phyloP scores from a whole-genome alignment of 2,888 invertebrate genomes.

The Drosophila prolongata region DNA sequence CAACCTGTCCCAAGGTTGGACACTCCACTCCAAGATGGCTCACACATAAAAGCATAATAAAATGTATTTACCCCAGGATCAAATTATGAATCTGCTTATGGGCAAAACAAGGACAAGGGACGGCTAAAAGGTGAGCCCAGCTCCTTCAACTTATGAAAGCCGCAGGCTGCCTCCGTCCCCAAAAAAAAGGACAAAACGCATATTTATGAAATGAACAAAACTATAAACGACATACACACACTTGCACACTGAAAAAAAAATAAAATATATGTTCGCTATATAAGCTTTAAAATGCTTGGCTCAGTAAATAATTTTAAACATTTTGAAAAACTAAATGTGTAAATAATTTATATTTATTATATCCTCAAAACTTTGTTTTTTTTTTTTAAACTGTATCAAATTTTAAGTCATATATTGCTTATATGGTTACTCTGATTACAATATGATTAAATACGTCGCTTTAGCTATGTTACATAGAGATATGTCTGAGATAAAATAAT shows the following conservation, averaged over 20 bases:
- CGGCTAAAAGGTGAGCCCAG: slow-evolving; percentile 73
- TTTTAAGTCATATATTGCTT: background rate
- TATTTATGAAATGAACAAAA: slow-evolving; percentile 78
- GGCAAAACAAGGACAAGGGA: slow-evolving; percentile 46
- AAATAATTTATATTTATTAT: no score
- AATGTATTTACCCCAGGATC: slow-evolving; percentile 82
- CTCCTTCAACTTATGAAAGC: slow-evolving; percentile 71
- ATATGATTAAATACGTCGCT: no score
- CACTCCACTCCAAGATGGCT: slow-evolving; percentile 67
- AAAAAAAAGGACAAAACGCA: slow-evolving; percentile 76
- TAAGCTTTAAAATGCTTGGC: no score
- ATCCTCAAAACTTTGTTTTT: no score
- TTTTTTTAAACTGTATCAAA: background rate
- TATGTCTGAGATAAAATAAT: no score
- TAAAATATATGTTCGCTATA: background rate
- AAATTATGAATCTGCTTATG: slow-evolving; percentile 83
- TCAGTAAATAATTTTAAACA: background rate
- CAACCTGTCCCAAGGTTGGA: slow-evolving; percentile 71
- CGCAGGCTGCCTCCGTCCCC: slow-evolving; percentile 59
- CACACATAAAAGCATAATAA: slow-evolving; percentile 81
- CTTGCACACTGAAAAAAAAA: slow-evolving; percentile 3
- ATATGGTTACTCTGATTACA: background rate
- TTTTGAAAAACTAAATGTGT: background rate
- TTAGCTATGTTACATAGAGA: no score
- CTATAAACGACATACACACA: slow-evolving; percentile 68